Evolutionary conservation across 2,888 invertebrate genomes (phyloP), one percentile per base, ranked within the genome.

Genomic region (Cataglyphis albicans): DNA sequence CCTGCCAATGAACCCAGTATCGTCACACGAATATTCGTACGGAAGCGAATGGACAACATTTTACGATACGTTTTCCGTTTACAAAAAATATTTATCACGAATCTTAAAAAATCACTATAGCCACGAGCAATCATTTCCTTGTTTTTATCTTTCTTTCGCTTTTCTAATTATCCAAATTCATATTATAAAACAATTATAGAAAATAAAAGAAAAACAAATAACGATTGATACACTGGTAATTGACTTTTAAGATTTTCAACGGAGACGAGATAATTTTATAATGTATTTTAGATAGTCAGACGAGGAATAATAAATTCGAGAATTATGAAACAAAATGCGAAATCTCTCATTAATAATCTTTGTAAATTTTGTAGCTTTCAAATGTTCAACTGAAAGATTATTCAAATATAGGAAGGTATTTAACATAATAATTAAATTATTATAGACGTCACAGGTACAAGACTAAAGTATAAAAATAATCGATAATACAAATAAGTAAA

Each of bases 1-100:
- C 76, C 64, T 44, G 35, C 35, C 55, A 21, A 72, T 75, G 44
- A 72, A 87, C 59, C 64, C 57, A 61, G 18, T 48, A 48, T 65
- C 44, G 25, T 12, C 55, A 55, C 70, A 76, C 57, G 82, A 44
- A 52, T 67, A 82, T 83, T 35, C 55, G 55, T 48, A 29, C 5
- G 29, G n/a, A 67, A 76, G 35, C n/a, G 41, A 70, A 64, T 25
- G 25, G 35, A 12, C 12, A 25, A 32, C 12, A n/a, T 68, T 78
- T 57, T 15, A 76, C 21, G 44, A 48, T 68, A 21, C 41, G 48
- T n/a, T n/a, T 32, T 55, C 15, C 25, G 7, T 55, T 29, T 35
- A 41, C 15, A n/a, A 3, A 76, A 76, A 55, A 6, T 0, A 38
- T 25, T 0, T 18, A 9, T 4, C 1, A 41, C n/a, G 38, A 55